Percentiles rank a stretch among this genome's conserved stretches.
Evolutionary conservation across 1,140 invertebrate species (phyloP).

Genomic region (Leptopilina clavipes): DNA sequence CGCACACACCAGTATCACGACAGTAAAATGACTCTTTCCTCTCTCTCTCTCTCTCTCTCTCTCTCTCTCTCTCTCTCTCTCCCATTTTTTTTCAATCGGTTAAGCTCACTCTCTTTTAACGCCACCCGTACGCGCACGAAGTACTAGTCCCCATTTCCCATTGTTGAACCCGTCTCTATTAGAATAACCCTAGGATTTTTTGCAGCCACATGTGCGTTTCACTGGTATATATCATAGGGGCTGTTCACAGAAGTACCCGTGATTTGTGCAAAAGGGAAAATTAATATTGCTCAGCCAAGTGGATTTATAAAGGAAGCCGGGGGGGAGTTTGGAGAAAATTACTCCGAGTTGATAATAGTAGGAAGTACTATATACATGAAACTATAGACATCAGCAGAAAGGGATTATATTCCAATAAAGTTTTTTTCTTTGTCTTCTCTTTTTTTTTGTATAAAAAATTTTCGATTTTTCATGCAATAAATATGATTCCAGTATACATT

Average conservation of each 20-base stretch:
- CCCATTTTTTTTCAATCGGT: conserved; percentile 26
- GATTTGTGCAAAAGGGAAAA: conserved; percentile 29
- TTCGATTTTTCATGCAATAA: too few species aligned
- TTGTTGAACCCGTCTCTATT: conserved; percentile 60
- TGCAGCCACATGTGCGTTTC: conserved; percentile 59
- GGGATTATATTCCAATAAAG: too few species aligned
- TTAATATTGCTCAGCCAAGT: conserved; percentile 27
- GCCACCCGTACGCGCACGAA: conserved; percentile 50
- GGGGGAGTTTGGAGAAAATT: not conserved
- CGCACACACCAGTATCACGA: conserved; percentile 48
- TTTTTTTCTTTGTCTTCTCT: too few species aligned
- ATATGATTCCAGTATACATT: too few species aligned
- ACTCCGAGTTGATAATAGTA: not conserved
- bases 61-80: conserved; percentile 41
- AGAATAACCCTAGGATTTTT: conserved; percentile 64
- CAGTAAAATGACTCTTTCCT: conserved; percentile 40
- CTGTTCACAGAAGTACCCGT: conserved; percentile 8
- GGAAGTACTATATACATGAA: too few species aligned
- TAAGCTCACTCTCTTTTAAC: conserved; percentile 42
- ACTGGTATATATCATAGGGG: conserved; percentile 46
- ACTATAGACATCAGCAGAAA: too few species aligned
- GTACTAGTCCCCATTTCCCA: conserved; percentile 57
- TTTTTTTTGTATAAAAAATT: not conserved
- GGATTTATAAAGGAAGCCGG: not conserved
- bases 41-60: conserved; percentile 46